Conservation (phyloP, 2,888 invertebrate species). For the Iselma pallidipennis region DNA sequence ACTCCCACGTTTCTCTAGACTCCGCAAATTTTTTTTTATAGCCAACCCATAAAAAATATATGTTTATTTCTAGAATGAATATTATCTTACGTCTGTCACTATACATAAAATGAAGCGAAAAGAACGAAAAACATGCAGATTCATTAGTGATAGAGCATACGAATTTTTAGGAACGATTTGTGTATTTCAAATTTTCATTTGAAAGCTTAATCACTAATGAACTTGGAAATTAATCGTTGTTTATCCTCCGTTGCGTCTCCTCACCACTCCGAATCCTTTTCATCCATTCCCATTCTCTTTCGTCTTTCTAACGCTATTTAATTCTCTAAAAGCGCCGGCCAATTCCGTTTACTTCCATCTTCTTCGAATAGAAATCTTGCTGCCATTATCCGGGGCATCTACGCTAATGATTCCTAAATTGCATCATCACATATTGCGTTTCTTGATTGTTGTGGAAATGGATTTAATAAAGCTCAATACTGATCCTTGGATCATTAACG, state of each 20-base stretch:
- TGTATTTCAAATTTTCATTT: not conserved
- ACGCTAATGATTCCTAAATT: not conserved
- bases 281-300: not conserved
- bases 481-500: not conserved
- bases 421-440: not conserved
- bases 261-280: not conserved
- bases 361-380: not conserved
- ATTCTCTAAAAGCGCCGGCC: not conserved
- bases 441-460: not conserved
- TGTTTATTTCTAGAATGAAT: too few species aligned
- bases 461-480: not conserved
- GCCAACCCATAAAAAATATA: not conserved
- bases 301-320: not conserved
- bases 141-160: too few species aligned
- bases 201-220: not conserved
- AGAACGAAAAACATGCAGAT: too few species aligned
- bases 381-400: not conserved
- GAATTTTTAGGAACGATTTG: not conserved
- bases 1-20: constrained; percentile 11
- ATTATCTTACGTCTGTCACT: too few species aligned
- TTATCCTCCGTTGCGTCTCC: not conserved
- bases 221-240: not conserved
- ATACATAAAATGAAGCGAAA: too few species aligned
- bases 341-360: not conserved
- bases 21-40: not conserved